Base-by-base conservation (phyloP, 2,888 invertebrate species). In the Andrena haemorrhoa region DNA sequence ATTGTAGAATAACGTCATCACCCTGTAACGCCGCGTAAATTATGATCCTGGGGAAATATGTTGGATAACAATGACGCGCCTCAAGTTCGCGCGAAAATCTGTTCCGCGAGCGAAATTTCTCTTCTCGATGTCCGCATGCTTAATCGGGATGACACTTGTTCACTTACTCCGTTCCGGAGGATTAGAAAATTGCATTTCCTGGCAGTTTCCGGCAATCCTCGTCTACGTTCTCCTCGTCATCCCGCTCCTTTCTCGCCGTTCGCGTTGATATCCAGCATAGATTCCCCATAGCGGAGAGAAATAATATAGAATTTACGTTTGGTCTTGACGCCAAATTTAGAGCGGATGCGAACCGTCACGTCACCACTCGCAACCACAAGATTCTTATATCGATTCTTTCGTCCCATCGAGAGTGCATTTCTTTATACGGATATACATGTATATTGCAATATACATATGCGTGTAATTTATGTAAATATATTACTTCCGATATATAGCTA, bases 301-400 rank as follows among this genome's bases (percentile, higher is more conserved):
- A 77, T 41, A 41, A 75, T 60, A 73, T 76, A 76, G 71, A 87
- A 79, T 82, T 83, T 79, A 72, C 77, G 64, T 86, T 75, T 76
- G 71, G 68, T 60, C 12, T 78, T 83, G 82, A 33, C 70, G 56
- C 26, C 68, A n/a, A 47, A 41, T 63, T 60, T 63, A 72, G 12
- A 41, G 64, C 35, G 23, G 51, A 65, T 56, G 51, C 63, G 64
- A 63, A 68, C 51, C 70, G 63, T 20, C 23, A 35, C 49, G 10
- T 29, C 33, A 64, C 51, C 5, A 26, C 68, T 60, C 20, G n/a
- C 41, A 60, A 35, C 41, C 56, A 53, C 64, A 49, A 71, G 51
- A 72, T 79, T 73, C 75, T 88, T 70, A 72, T 86, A 83, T 78
- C 81, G 84, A 88, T 88, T 88, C 83, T 88, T 82, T 88, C 70